Base-by-base conservation (phyloP, 2,113 vertebrate species). In the Amphiprion percula region DNA sequence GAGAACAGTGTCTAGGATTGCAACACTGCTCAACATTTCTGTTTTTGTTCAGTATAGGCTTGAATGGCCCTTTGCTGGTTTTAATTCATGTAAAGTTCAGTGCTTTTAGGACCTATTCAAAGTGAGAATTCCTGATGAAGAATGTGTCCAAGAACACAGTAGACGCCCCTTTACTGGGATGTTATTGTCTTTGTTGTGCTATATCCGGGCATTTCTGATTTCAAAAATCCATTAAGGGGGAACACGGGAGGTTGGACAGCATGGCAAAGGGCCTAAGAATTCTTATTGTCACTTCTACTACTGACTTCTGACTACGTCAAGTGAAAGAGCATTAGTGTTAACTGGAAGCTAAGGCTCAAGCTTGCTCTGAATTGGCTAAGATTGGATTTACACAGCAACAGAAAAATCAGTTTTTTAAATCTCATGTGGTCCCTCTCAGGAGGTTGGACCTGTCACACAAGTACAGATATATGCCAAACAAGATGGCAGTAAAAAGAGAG, bases 41-140 rank as follows among this genome's bases (percentile, higher is more conserved):
- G 63, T 79, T 69, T 74, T 70, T 81, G 79, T 89, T 90, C 85
- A 71, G 49, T 86, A 68, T 70, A 88, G 92, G 85, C 91, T 84
- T 85, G 58, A 91, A 79, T 21, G 84, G 74, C 76, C 86, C 81
- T 72, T 87, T 91, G 92, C 93, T 94, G 93, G 94, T 94, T 93
- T 93, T 85, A 67, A 86, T 87, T 88, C 65, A 68, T 73, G 68
- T 81, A 69, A 82, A 68, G 75, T 86, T 90, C 87, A 83, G 85
- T 91, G 87, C 88, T 84, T 83, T 85, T 80, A 80, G 83, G 85
- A 85, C 81, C 80, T 47, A 69, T 84, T 92, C 72, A 89, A 86
- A 88, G 80, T 88, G 74, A 79, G 47, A 87, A 85, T 93, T 94
- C 92, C 93, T 93, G 93, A 93, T 89, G 76, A 84, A 69, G 60